Percentiles rank a stretch among this genome's conserved stretches.
Conservation (phyloP, 2,888 invertebrate genomes). For the Stenoptilia bipunctidactyla region DNA sequence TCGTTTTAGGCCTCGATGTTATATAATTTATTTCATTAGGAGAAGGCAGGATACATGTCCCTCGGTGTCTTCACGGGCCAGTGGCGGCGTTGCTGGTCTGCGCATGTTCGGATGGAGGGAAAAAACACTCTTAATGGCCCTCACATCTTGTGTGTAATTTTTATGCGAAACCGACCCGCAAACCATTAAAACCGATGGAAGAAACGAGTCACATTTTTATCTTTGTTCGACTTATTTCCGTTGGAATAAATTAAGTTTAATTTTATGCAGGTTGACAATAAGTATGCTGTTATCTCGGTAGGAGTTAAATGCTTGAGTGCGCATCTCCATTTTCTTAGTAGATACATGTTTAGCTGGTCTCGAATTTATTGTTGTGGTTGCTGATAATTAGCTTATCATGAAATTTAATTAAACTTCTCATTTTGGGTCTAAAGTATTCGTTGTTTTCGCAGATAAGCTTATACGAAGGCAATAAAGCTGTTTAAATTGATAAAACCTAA, state of each 20-base stretch:
- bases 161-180: slow-evolving; percentile 49
- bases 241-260: slow-evolving; percentile 45
- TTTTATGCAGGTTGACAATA: slow-evolving; percentile 6
- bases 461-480: too few relatives aligned
- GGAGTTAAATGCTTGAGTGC: background rate
- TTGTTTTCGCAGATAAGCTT: too few relatives aligned
- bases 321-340: background rate
- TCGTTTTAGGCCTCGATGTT: slow-evolving; percentile 18
- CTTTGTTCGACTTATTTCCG: slow-evolving; percentile 48
- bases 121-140: slow-evolving; percentile 36
- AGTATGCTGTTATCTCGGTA: background rate
- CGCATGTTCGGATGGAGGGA: slow-evolving; percentile 54
- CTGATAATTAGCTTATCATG: too few relatives aligned
- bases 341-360: too few relatives aligned
- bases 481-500: too few relatives aligned
- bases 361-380: too few relatives aligned
- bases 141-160: slow-evolving; percentile 41
- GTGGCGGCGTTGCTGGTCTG: slow-evolving; percentile 34
- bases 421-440: too few relatives aligned
- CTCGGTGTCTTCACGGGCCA: slow-evolving; percentile 62
- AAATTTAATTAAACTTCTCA: too few relatives aligned
- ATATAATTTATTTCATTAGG: slow-evolving; percentile 66
- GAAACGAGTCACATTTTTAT: slow-evolving; percentile 50
- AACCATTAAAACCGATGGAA: slow-evolving; percentile 39
- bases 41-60: slow-evolving; percentile 68